phyloP scores from a whole-genome alignment of 2,797 vertebrate species.

The Danio tinwini region DNA sequence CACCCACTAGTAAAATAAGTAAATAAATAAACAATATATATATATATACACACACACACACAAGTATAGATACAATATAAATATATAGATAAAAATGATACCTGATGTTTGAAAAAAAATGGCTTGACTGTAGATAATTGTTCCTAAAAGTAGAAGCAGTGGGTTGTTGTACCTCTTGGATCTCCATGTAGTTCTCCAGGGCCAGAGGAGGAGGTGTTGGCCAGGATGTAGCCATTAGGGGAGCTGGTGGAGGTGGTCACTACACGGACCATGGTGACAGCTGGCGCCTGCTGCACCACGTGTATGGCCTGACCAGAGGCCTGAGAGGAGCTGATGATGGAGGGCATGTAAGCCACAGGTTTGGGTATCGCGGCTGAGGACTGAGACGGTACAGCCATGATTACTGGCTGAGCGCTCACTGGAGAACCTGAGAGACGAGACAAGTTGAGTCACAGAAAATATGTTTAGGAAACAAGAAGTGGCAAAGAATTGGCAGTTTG shows the following conservation, averaged over 20 bases:
- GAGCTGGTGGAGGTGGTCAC: constrained; percentile 85
- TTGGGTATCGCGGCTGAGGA: constrained; percentile 83
- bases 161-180: constrained; percentile 67
- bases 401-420: constrained; percentile 91
- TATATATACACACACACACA: too few relatives aligned
- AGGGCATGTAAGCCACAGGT: constrained; percentile 88
- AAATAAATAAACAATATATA: too few relatives aligned
- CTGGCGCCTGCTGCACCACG: constrained; percentile 88
- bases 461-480: not conserved
- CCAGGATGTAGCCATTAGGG: constrained; percentile 89
- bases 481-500: not conserved
- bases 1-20: too few relatives aligned
- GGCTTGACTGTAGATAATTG: too few relatives aligned
- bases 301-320: constrained; percentile 88
- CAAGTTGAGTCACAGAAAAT: constrained; percentile 3
- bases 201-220: constrained; percentile 74
- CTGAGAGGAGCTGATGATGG: constrained; percentile 81
- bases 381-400: constrained; percentile 91
- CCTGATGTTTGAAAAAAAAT: too few relatives aligned
- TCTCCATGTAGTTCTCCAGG: constrained; percentile 79
- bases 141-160: not conserved
- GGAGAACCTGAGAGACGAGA: constrained; percentile 84
- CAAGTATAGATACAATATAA: too few relatives aligned
- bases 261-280: constrained; percentile 94
- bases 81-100: too few relatives aligned